Conservation (phyloP, 1,140 invertebrate species). For the Apis florea region DNA sequence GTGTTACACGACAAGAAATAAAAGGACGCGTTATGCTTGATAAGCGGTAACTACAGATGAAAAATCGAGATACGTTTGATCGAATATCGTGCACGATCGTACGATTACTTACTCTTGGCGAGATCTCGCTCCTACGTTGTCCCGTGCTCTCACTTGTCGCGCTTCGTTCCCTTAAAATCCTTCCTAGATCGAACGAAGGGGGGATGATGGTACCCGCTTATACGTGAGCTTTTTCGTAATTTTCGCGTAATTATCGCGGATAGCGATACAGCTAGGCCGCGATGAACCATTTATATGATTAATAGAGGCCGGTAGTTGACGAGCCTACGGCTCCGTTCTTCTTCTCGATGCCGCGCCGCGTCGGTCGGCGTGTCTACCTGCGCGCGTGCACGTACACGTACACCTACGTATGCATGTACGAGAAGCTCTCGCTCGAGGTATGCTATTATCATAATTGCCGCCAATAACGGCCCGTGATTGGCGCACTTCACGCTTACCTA, state of each 20-base stretch:
- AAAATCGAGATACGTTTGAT: background rate
- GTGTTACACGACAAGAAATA: background rate
- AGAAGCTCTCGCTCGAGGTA: constrained; percentile 74
- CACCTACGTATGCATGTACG: constrained; percentile 54
- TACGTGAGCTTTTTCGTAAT: constrained; percentile 64
- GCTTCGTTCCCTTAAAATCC: constrained; percentile 20
- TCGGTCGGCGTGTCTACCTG: constrained; percentile 35
- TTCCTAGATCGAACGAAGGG: background rate
- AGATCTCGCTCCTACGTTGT: background rate
- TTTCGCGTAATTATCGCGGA: constrained; percentile 74
- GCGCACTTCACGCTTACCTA: constrained; percentile 77
- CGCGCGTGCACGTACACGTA: constrained; percentile 37
- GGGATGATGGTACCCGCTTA: background rate
- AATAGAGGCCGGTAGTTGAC: constrained; percentile 77
- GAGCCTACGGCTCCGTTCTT: constrained; percentile 59
- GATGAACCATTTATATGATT: constrained; percentile 79
- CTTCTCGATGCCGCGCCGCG: constrained; percentile 40
- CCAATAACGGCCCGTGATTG: constrained; percentile 79
- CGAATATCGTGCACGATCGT: too few relatives aligned
- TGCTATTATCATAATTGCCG: constrained; percentile 80
- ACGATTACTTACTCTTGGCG: background rate
- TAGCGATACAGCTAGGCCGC: constrained; percentile 75
- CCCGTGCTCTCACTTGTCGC: background rate
- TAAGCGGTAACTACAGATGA: background rate
- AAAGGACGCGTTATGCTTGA: too few relatives aligned